Evolutionary conservation across 2,797 vertebrate genomes (phyloP).

Genomic region (Poecilia velifera): DNA sequence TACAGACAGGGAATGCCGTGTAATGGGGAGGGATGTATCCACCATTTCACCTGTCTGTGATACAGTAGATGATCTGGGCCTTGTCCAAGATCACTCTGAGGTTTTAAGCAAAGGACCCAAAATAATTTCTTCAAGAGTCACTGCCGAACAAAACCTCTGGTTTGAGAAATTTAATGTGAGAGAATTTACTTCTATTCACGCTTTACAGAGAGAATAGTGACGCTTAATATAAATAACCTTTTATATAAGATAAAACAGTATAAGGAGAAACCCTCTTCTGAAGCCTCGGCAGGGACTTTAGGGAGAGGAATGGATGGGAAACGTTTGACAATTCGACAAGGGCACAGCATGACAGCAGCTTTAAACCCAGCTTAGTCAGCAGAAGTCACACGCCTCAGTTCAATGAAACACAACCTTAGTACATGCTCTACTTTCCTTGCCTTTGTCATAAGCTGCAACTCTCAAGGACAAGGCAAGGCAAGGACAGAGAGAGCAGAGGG

Average conservation of each 20-base stretch:
- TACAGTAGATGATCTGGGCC: no score
- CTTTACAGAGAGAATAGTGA: not conserved
- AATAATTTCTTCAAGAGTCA: not conserved
- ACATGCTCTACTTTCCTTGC: constrained; percentile 8
- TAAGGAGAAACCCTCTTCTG: not conserved
- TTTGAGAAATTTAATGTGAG: not conserved
- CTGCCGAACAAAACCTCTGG: not conserved
- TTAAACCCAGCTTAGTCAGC: constrained; percentile 7
- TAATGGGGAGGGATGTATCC: not conserved
- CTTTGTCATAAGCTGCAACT: constrained; percentile 8
- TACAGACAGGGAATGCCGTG: not conserved
- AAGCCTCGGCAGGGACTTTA: not conserved
- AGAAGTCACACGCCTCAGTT: not conserved
- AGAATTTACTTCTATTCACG: not conserved
- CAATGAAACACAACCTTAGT: constrained; percentile 7
- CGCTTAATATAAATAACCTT: not conserved
- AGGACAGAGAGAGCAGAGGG: not conserved
- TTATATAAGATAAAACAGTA: not conserved
- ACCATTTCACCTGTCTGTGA: not conserved
- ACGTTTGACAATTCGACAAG: not conserved
- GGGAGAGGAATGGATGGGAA: not conserved
- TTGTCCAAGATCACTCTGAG: not conserved
- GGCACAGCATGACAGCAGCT: constrained; percentile 3
- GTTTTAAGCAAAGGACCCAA: not conserved
- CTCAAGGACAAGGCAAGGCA: not conserved